Evolutionary conservation across 2,113 vertebrate genomes (phyloP).

Genomic region (Syngnathoides biaculeatus): DNA sequence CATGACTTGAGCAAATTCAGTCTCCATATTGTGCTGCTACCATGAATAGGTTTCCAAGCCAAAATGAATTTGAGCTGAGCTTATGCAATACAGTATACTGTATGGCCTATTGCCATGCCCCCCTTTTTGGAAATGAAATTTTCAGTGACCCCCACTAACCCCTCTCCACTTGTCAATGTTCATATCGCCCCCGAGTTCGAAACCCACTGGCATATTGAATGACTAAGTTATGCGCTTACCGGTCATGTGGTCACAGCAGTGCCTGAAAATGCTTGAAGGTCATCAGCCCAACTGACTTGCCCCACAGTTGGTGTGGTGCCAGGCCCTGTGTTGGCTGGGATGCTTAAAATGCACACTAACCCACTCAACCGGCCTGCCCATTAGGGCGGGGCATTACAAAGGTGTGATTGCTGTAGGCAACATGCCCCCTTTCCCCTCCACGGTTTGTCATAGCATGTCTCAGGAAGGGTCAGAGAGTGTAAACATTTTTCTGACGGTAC

Average conservation of each 20-base stretch:
- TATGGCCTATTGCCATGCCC: too few relatives aligned
- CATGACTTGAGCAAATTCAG: background rate
- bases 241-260: conserved; percentile 22
- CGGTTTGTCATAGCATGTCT: conserved; percentile 51
- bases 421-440: conserved; percentile 34
- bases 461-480: conserved; percentile 36
- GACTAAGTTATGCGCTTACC: conserved; percentile 37
- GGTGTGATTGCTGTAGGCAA: conserved; percentile 54
- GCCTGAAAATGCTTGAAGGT: conserved; percentile 48
- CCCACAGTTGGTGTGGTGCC: conserved; percentile 11
- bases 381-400: conserved; percentile 38
- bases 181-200: too few relatives aligned
- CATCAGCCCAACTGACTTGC: conserved; percentile 24
- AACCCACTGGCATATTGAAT: conserved; percentile 55
- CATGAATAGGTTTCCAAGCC: conserved; percentile 28
- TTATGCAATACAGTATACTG: conserved; percentile 37
- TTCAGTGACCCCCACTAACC: too few relatives aligned
- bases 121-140: too few relatives aligned
- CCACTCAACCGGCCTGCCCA: background rate
- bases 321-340: conserved; percentile 11
- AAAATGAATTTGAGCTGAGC: conserved; percentile 23
- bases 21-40: conserved; percentile 23
- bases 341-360: background rate
- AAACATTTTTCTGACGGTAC: conserved; percentile 45
- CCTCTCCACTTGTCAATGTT: too few relatives aligned